phyloP scores from a whole-genome alignment of 1,140 invertebrate species.

The Euwallacea similis region DNA sequence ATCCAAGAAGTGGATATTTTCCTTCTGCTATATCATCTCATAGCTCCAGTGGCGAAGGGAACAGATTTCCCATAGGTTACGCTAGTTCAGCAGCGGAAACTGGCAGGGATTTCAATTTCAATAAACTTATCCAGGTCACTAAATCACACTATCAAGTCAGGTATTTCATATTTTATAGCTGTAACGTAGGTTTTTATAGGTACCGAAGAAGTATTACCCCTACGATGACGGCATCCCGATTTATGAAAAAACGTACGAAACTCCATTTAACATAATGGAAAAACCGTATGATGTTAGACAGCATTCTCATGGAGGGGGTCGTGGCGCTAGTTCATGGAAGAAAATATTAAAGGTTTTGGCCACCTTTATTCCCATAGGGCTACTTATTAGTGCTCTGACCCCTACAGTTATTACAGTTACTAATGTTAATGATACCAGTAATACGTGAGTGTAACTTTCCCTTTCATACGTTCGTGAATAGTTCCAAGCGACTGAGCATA shows the following conservation, averaged over 20 bases:
- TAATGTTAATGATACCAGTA: constrained; percentile 45
- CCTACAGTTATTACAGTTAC: constrained; percentile 59
- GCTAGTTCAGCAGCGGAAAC: too few species aligned
- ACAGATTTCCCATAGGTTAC: too few species aligned
- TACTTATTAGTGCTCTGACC: constrained; percentile 61
- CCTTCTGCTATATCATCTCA: too few species aligned
- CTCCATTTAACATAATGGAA: constrained; percentile 27
- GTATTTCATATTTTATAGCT: neutral
- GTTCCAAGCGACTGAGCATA: neutral
- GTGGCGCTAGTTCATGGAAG: constrained; percentile 53
- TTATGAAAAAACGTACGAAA: constrained; percentile 21
- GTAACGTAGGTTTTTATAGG: constrained; percentile 9
- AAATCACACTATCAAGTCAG: neutral
- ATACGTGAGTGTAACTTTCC: neutral
- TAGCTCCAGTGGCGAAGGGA: too few species aligned
- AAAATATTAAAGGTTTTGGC: constrained; percentile 58
- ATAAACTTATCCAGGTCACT: constrained; percentile 24
- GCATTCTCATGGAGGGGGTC: constrained; percentile 2
- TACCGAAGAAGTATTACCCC: constrained; percentile 11
- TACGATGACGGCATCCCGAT: neutral
- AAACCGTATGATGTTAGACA: constrained; percentile 18
- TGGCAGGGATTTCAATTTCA: constrained; percentile 25
- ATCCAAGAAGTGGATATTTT: too few species aligned
- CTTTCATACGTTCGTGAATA: too few species aligned
- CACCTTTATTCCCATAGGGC: constrained; percentile 59